Conservation (phyloP, 2,888 invertebrate genomes). For the Scaptomyza tumidula region DNA sequence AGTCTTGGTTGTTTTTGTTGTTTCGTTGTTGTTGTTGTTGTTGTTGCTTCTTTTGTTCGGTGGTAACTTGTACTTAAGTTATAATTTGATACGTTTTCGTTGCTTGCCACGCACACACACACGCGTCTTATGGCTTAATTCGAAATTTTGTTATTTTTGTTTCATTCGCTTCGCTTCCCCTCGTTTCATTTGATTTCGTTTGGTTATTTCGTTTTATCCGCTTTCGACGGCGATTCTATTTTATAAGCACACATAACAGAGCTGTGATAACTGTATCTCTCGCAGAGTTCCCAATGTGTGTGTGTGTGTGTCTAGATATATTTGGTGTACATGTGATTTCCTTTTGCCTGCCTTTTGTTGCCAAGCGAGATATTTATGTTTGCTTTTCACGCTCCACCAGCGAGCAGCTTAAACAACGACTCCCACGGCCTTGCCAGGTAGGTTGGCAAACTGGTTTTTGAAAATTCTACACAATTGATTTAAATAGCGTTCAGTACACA, state of each 20-base stretch:
- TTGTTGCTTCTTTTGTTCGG: slow-evolving; percentile 57
- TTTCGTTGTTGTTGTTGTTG: slow-evolving; percentile 41
- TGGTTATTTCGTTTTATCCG: slow-evolving; percentile 47
- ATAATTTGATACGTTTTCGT: slow-evolving; percentile 73
- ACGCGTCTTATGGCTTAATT: slow-evolving; percentile 60
- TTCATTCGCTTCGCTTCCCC: slow-evolving; percentile 41
- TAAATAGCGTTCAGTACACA: slow-evolving; percentile 60
- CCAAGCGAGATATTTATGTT: slow-evolving; percentile 72
- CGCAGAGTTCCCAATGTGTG: slow-evolving; percentile 20
- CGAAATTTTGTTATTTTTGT: slow-evolving; percentile 49
- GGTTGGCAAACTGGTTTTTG: slow-evolving; percentile 55
- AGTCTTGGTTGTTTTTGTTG: slow-evolving; percentile 41
- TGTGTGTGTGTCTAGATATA: slow-evolving; percentile 20
- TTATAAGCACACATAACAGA: slow-evolving; percentile 54
- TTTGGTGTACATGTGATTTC: slow-evolving; percentile 29
- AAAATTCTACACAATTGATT: slow-evolving; percentile 76
- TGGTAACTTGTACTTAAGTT: slow-evolving; percentile 68
- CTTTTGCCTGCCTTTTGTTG: slow-evolving; percentile 55
- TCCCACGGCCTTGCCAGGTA: slow-evolving; percentile 14
- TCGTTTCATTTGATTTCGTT: slow-evolving; percentile 56
- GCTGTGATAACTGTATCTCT: slow-evolving; percentile 60
- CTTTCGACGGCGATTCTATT: slow-evolving; percentile 51
- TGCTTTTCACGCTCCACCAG: slow-evolving; percentile 73
- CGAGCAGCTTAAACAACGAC: slow-evolving; percentile 17
- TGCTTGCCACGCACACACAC: slow-evolving; percentile 30